These are phyloP conservation scores for Subacronicta megacephala DNA, from an alignment of 2,888 invertebrate genomes.

Conservation along the genomic window DNA sequence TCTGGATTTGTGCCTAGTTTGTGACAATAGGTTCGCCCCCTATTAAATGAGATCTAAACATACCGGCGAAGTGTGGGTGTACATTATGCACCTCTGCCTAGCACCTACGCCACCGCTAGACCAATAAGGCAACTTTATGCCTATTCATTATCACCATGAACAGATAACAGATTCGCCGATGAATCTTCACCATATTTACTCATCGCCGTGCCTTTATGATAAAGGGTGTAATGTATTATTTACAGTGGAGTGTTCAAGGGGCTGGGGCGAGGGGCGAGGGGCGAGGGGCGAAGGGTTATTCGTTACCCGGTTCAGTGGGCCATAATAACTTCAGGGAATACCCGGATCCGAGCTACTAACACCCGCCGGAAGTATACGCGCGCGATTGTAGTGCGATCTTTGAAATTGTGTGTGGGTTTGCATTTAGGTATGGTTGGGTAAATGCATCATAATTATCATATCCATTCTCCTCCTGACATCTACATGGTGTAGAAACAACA, in stretches of 20 bases:
- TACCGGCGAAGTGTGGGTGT: too few relatives aligned
- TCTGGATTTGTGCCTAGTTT: too few relatives aligned
- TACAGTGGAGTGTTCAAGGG: slow-evolving; percentile 61
- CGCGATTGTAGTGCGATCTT: slow-evolving; percentile 54
- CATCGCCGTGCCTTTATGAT: slow-evolving; percentile 57
- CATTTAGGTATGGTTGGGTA: too few relatives aligned
- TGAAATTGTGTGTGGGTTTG: background rate
- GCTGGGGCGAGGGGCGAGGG: slow-evolving; percentile 51
- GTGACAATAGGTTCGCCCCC: too few relatives aligned
- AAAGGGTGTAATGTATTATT: slow-evolving; percentile 79
- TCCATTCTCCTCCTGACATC: too few relatives aligned
- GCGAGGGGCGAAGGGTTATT: slow-evolving; percentile 68
- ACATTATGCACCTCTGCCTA: too few relatives aligned
- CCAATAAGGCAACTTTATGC: too few relatives aligned
- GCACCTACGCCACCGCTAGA: too few relatives aligned
- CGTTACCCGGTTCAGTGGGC: slow-evolving; percentile 87
- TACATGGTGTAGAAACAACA: too few relatives aligned
- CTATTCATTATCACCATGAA: too few relatives aligned
- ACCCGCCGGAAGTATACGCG: slow-evolving; percentile 62
- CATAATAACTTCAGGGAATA: slow-evolving; percentile 89
- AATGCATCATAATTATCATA: too few relatives aligned
- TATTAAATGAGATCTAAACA: too few relatives aligned
- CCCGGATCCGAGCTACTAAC: slow-evolving; percentile 79
- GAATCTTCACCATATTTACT: slow-evolving; percentile 44
- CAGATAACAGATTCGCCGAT: slow-evolving; percentile 27